These are phyloP conservation scores for Muricea muricata DNA, from an alignment of 92 coral and sea anemone species.

Conservation along the genomic window DNA sequence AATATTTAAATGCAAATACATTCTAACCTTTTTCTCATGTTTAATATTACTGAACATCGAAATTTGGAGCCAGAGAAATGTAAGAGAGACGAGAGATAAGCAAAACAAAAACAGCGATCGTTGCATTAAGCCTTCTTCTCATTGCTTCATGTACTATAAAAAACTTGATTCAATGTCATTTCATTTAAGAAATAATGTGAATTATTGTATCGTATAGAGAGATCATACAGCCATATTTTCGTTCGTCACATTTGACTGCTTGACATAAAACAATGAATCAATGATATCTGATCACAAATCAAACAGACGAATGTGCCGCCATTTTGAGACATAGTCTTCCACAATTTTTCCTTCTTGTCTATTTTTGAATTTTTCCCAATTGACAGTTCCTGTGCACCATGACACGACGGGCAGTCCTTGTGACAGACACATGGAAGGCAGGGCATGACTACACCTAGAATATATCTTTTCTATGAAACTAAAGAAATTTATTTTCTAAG, in stretches of 20 bases:
- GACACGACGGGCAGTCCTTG: no score
- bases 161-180: background rate
- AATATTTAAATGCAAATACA: background rate
- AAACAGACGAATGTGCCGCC: background rate
- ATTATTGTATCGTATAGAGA: no score
- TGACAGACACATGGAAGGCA: no score
- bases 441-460: no score
- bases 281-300: background rate
- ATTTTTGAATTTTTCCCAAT: no score
- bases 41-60: constrained; percentile 13
- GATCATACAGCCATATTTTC: no score
- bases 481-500: no score
- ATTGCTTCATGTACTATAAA: background rate
- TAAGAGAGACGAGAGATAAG: constrained; percentile 34
- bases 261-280: background rate
- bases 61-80: constrained; percentile 33
- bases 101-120: constrained; percentile 6
- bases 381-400: no score
- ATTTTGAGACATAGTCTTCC: background rate
- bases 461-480: no score
- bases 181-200: background rate
- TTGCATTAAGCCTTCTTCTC: background rate
- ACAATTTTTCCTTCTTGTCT: no score
- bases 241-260: background rate
- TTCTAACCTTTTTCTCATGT: constrained; percentile 7